Conservation (phyloP, 2,113 vertebrate genomes). For the Erythrocebus patas region DNA sequence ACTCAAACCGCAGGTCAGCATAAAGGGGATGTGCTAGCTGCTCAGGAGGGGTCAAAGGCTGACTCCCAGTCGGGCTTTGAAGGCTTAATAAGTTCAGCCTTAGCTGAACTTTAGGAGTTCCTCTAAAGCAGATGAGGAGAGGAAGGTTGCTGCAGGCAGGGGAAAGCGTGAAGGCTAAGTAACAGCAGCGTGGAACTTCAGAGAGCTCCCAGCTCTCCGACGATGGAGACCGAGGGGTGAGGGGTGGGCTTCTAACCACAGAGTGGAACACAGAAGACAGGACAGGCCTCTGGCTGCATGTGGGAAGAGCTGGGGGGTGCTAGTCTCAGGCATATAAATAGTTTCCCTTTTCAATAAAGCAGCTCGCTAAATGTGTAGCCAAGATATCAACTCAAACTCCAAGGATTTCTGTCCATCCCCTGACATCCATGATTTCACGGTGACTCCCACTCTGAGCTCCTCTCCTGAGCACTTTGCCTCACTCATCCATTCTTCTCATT, state of each 20-base stretch:
- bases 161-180: accelerated
- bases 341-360: not conserved
- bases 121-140: not conserved
- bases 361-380: not conserved
- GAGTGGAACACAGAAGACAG: not conserved
- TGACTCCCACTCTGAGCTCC: not conserved
- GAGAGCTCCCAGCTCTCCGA: not conserved
- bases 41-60: not conserved
- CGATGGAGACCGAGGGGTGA: not conserved
- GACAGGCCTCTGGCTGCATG: not conserved
- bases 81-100: not conserved
- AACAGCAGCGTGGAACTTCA: not conserved
- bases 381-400: no score
- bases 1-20: accelerated
- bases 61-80: not conserved
- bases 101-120: not conserved
- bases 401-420: not conserved
- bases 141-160: not conserved
- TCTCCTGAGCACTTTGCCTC: not conserved
- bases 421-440: no score
- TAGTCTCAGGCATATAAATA: not conserved
- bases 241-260: not conserved
- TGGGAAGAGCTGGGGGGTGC: not conserved
- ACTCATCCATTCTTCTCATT: not conserved
- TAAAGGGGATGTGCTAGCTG: accelerated